Evolutionary conservation across 2,888 invertebrate species (phyloP).

Genomic region (Taphrorychus bicolor): DNA sequence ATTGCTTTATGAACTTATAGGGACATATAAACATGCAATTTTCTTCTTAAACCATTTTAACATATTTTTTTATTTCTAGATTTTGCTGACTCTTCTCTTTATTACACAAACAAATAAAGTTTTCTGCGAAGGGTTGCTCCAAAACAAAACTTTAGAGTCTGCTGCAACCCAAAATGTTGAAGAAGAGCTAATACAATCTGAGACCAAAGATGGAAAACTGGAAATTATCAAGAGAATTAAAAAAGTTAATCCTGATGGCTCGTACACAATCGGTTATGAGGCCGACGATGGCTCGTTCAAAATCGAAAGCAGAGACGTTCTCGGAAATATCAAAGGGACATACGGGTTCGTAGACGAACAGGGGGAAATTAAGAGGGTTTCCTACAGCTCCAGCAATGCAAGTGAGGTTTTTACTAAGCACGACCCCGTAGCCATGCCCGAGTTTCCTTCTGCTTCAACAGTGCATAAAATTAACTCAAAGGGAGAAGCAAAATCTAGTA

Average conservation of each 20-base stretch:
- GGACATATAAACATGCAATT: too few species aligned
- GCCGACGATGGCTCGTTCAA: constrained; percentile 87
- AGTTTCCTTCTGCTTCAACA: constrained; percentile 47
- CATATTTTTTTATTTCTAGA: constrained; percentile 33
- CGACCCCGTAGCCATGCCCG: constrained; percentile 31
- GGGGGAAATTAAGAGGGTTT: constrained; percentile 81
- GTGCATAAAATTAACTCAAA: constrained; percentile 56
- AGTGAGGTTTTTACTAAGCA: constrained; percentile 60
- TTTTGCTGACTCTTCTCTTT: constrained; percentile 16
- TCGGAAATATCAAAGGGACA: constrained; percentile 82
- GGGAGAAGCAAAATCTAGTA: background rate
- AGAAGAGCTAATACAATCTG: constrained; percentile 67
- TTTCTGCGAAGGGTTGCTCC: constrained; percentile 17
- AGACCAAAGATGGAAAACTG: constrained; percentile 74
- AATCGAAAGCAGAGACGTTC: constrained; percentile 80
- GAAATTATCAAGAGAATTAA: constrained; percentile 84
- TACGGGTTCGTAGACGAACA: constrained; percentile 81
- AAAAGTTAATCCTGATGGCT: constrained; percentile 81
- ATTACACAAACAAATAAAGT: background rate
- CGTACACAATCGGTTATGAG: constrained; percentile 85
- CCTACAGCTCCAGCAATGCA: constrained; percentile 70
- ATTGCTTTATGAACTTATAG: too few species aligned
- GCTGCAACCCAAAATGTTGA: constrained; percentile 46
- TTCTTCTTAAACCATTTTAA: background rate
- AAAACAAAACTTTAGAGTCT: constrained; percentile 18